A percentile compares a stretch with the other conserved stretches of the same genome.
These are phyloP conservation scores for Eupeodes luniger DNA, from an alignment of 2,888 invertebrate genomes.

Conservation along the genomic window DNA sequence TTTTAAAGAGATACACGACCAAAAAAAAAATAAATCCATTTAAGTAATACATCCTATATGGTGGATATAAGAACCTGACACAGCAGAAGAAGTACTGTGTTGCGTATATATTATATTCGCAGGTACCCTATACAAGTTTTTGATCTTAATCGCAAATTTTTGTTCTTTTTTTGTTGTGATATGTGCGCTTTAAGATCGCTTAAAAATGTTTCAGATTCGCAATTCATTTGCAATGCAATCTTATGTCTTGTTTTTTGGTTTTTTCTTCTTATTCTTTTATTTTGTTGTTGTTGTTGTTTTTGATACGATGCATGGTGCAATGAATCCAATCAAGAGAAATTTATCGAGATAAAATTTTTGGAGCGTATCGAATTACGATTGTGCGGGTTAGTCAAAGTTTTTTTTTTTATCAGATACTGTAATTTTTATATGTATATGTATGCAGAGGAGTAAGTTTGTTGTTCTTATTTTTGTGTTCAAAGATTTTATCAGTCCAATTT, in stretches of 20 bases:
- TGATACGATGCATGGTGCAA: background rate
- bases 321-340: slow-evolving; percentile 62
- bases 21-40: slow-evolving; percentile 35
- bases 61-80: background rate
- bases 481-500: slow-evolving; percentile 44
- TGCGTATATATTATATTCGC: background rate
- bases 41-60: slow-evolving; percentile 29
- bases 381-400: slow-evolving; percentile 7
- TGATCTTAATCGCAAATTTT: slow-evolving; percentile 70
- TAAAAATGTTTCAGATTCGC: slow-evolving; percentile 28
- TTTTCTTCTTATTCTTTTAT: background rate
- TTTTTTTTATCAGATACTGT: slow-evolving; percentile 26
- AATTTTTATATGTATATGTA: background rate
- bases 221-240: slow-evolving; percentile 36
- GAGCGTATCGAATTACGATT: slow-evolving; percentile 67
- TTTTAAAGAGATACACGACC: slow-evolving; percentile 31
- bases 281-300: background rate
- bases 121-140: slow-evolving; percentile 31
- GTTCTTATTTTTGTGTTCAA: background rate
- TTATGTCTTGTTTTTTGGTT: slow-evolving; percentile 2
- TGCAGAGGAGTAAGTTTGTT: background rate
- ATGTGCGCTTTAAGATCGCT: slow-evolving; percentile 17
- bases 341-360: slow-evolving; percentile 67
- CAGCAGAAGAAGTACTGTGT: background rate
- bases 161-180: slow-evolving; percentile 33